phyloP scores from a whole-genome alignment of 2,113 vertebrate genomes.

The Oreochromis niloticus region DNA sequence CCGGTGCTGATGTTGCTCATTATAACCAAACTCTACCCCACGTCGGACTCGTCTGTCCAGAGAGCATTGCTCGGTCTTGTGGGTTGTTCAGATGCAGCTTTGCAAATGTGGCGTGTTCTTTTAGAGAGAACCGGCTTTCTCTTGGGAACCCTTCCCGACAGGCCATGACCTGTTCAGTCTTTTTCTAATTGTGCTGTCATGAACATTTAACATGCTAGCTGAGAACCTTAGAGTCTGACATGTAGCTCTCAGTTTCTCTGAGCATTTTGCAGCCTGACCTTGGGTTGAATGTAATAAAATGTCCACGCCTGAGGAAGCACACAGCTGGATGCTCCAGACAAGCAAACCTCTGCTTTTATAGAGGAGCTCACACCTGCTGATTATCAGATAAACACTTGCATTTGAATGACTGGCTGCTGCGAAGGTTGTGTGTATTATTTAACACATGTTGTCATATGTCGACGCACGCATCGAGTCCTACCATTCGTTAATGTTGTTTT shows the following conservation, averaged over 20 bases:
- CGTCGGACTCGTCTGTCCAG: background rate
- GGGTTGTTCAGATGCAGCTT: background rate
- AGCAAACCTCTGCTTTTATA: background rate
- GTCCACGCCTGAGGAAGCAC: background rate
- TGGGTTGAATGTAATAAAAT: rapidly evolving
- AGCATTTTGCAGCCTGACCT: background rate
- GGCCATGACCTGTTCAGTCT: background rate
- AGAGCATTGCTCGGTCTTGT: background rate
- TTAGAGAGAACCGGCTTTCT: background rate
- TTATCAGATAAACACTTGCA: background rate
- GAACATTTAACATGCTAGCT: background rate
- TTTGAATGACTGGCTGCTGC: background rate
- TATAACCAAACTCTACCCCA: background rate
- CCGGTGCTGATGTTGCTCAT: rapidly evolving
- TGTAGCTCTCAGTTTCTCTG: background rate
- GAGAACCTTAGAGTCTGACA: background rate
- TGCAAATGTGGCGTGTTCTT: background rate
- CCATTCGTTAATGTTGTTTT: background rate
- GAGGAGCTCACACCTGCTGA: background rate
- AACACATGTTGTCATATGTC: background rate
- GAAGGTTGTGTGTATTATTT: background rate
- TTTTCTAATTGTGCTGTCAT: background rate
- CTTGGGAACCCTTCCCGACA: background rate
- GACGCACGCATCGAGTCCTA: rapidly evolving
- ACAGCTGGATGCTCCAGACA: background rate